A percentile compares a stretch with the other conserved stretches of the same genome.
These are phyloP conservation scores for Daphoenositta chrysoptera DNA, from an alignment of 2,113 vertebrate species.

Conservation along the genomic window DNA sequence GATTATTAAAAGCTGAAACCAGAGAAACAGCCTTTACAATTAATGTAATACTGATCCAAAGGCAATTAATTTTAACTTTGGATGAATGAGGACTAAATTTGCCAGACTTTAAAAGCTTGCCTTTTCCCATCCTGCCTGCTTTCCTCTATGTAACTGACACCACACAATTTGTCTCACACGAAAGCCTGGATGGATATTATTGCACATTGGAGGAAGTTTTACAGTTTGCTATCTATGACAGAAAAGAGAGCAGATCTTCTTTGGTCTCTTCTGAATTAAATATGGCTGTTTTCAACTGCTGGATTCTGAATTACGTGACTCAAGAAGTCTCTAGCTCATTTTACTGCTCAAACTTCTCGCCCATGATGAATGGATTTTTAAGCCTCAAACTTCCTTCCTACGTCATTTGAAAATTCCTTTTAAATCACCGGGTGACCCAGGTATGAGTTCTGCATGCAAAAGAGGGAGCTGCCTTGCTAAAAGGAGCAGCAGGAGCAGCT, in stretches of 20 bases:
- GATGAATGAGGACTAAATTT: background rate
- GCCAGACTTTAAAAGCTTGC: slow-evolving; percentile 1
- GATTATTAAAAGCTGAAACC: slow-evolving; percentile 25
- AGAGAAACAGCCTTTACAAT: background rate
- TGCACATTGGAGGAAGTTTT: background rate
- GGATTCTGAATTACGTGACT: background rate
- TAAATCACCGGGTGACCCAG: background rate
- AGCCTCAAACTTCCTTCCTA: background rate
- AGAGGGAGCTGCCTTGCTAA: background rate
- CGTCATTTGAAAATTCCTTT: background rate
- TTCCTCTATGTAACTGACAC: background rate
- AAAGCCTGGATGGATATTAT: background rate
- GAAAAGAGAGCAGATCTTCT: background rate
- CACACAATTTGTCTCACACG: background rate
- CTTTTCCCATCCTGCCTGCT: background rate
- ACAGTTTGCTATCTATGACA: background rate
- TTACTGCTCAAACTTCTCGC: background rate
- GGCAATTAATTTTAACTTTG: slow-evolving; percentile 13
- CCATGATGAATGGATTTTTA: background rate
- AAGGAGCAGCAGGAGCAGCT: background rate
- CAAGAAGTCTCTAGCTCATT: background rate
- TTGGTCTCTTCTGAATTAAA: background rate
- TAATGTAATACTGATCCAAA: background rate
- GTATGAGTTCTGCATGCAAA: background rate
- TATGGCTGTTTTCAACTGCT: background rate